Base-by-base conservation (phyloP, 2,797 vertebrate species). In the Danio albolineatus region DNA sequence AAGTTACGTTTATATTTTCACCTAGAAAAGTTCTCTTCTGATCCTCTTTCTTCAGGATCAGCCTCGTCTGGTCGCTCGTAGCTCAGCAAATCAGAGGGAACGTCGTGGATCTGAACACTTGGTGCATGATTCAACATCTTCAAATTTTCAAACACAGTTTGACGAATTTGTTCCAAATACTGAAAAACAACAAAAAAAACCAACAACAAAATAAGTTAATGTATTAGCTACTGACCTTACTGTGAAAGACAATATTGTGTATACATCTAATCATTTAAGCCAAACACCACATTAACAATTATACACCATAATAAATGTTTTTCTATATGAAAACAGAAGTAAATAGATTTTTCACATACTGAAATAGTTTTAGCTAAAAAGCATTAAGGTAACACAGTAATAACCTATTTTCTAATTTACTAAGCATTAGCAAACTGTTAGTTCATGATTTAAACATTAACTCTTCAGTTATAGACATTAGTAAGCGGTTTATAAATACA, bases 121-220 rank as follows among this genome's bases (percentile, higher is more conserved):
- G 97, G 98, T 0, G 97, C 98, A 0, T 99, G 98, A 90, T 98
- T 99, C 88, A 99, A 76, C 98, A 99, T 99, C 89, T 99, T 99
- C 90, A 99, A 83, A 88, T 98, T 99, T 90, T 99, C 98, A 85
- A 97, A 99, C 82, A 99, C 98, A 0, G 97, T 98, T 89, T 98
- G 96, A 48, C 97, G 96, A 89, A 99, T 99, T 91, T 99, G 98
- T 87, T 99, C 97, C 89, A 99, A 85, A 90, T 99, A 99, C 98
- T 99, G 28, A 43, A 66, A 0, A 57, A 64, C 28, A 28, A 28
- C 28, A 28, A 28, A 3, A 28, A n/a, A n/a, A n/a, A n/a, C n/a
- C n/a, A n/a, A 28, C 28, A 28, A 28, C 28, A 28, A 28, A 28
- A 28, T 3, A 28, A 28, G 28, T 28, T 1, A 4, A 1, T 16